Base-by-base conservation (phyloP, 2,797 vertebrate genomes). In the Notoglanidium macrostoma region DNA sequence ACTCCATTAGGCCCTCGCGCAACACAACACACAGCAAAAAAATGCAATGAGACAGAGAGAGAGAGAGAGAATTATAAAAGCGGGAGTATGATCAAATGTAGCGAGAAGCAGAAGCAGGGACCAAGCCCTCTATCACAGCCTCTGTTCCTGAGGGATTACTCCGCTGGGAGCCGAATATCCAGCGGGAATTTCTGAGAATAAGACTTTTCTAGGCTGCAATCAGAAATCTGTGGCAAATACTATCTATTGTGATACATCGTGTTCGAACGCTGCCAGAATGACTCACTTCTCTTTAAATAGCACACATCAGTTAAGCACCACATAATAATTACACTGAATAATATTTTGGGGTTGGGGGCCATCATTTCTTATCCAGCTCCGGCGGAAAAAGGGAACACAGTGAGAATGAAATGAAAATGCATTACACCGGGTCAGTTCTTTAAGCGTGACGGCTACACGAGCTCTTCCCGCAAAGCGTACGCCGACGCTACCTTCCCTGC, bases 1-100 rank as follows among this genome's bases (percentile, higher is more conserved):
- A 91, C 92, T 91, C 92, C 90, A 93, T 93, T 91, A 89, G 91
- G 90, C 89, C 90, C 88, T 90, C 87, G 89, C 81, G 86, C 35
- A 61, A 89, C 76, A 87, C 87, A 90, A 87, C 81, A 87, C 72
- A 46, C 49, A 40, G 83, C 65, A 74, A 51, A 44, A 74, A 80
- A 89, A 83, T 85, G 65, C 82, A 88, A 87, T 89, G 70, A 91
- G 86, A 81, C 78, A 35, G 32, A 83, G 49, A 49, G 79, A 76
- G 49, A 7, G 21, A 76, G 61, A 3, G 23, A 35, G 29, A 78
- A 44, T 55, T 68, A 78, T 44, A n/a, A 44, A 49, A 73, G 49
- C 54, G 70, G 77, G 17, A 82, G 7, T 10, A 61, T 61, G 59
- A 82, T 72, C 65, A 63, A 85, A 87, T 72, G 77, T 86, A 68